These are phyloP conservation scores for Halcyon smyrnensis DNA, from an alignment of 2,797 vertebrate species.

Conservation along the genomic window DNA sequence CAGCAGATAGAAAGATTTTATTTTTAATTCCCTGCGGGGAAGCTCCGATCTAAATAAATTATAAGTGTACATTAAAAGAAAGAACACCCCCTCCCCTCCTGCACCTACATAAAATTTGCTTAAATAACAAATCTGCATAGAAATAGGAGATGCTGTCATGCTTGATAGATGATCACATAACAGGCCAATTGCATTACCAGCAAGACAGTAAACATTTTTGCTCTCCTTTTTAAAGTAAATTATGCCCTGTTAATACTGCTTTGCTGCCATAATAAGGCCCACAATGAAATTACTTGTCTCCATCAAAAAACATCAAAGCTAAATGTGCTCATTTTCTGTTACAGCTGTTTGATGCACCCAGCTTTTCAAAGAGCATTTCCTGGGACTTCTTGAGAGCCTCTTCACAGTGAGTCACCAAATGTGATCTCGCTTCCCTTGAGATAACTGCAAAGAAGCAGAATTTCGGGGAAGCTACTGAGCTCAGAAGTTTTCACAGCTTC, in stretches of 20 bases:
- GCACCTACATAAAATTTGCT: slow-evolving; percentile 29
- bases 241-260: background rate
- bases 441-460: background rate
- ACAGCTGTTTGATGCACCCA: background rate
- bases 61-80: slow-evolving; percentile 13
- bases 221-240: slow-evolving; percentile 25
- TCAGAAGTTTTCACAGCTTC: background rate
- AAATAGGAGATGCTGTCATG: slow-evolving; percentile 23
- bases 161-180: slow-evolving; percentile 11
- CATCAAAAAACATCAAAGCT: slow-evolving; percentile 21
- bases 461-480: background rate
- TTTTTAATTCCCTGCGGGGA: slow-evolving; percentile 15
- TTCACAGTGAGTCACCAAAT: background rate
- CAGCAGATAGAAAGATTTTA: background rate
- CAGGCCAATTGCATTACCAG: slow-evolving; percentile 26
- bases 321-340: background rate
- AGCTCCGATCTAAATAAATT: slow-evolving; percentile 50
- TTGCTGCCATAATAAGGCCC: slow-evolving; percentile 12
- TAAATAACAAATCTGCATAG: slow-evolving; percentile 49
- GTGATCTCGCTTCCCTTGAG: background rate
- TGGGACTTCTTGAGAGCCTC: slow-evolving; percentile 13
- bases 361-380: slow-evolving; percentile 5
- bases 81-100: background rate
- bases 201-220: slow-evolving; percentile 38
- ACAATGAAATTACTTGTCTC: slow-evolving; percentile 35